Evolutionary conservation across 2,797 vertebrate species (phyloP).

Genomic region (Kryptolebias ocellatus): DNA sequence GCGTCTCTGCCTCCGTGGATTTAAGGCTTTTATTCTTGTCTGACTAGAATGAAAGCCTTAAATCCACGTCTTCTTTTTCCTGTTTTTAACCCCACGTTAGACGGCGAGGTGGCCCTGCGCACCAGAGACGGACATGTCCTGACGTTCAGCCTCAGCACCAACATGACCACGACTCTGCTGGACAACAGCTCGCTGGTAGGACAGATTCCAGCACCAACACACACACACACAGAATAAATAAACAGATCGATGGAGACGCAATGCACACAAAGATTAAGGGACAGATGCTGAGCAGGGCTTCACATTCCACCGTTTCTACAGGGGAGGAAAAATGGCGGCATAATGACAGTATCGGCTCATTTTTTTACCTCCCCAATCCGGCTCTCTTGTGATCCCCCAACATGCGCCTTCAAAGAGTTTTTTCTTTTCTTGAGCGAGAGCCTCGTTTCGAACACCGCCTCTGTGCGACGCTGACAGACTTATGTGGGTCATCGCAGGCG

Average conservation of each 20-base stretch:
- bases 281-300: constrained; percentile 27
- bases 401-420: constrained; percentile 77
- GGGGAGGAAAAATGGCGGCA: constrained; percentile 46
- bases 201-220: constrained; percentile 31
- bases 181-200: constrained; percentile 87
- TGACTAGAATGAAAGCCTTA: no score
- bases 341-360: constrained; percentile 51
- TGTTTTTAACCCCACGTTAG: constrained; percentile 45
- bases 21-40: no score
- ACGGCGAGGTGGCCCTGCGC: constrained; percentile 79
- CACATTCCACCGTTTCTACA: constrained; percentile 36
- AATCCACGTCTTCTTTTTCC: not conserved
- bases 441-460: constrained; percentile 67
- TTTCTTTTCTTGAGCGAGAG: constrained; percentile 66
- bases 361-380: constrained; percentile 37
- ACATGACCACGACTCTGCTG: constrained; percentile 77
- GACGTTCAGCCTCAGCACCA: constrained; percentile 78
- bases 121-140: constrained; percentile 81
- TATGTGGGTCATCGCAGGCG: constrained; percentile 80
- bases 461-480: constrained; percentile 71
- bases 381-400: constrained; percentile 53
- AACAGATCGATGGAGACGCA: constrained; percentile 24
- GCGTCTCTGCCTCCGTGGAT: no score
- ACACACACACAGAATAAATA: constrained; percentile 37
- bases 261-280: constrained; percentile 17